Conservation (phyloP, 2,888 invertebrate species). For the Meteorus colon region DNA sequence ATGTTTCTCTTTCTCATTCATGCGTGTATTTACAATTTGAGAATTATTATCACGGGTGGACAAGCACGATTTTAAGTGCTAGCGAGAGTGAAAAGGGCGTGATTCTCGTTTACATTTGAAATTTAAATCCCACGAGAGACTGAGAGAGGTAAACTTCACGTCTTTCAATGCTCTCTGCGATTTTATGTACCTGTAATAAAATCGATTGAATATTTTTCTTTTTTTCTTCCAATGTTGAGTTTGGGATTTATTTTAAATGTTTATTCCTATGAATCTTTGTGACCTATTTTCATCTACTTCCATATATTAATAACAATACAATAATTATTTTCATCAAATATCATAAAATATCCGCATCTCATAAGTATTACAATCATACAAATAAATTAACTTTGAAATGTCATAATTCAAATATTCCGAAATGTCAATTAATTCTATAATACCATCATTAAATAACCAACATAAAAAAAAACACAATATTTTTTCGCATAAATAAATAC, state of each 20-base stretch:
- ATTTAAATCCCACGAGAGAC: slow-evolving; percentile 30
- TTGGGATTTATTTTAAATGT: not conserved
- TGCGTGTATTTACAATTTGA: slow-evolving; percentile 22
- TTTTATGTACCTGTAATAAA: not conserved
- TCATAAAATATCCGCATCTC: no score
- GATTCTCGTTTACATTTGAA: slow-evolving; percentile 29
- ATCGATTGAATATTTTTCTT: slow-evolving; percentile 12
- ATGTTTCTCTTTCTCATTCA: slow-evolving; percentile 30
- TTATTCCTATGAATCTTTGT: no score
- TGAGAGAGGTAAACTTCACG: not conserved
- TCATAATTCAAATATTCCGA: no score
- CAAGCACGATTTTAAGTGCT: slow-evolving; percentile 11
- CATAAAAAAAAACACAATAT: no score
- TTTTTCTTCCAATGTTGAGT: not conserved
- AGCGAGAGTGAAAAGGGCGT: slow-evolving; percentile 15
- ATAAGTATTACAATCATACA: no score
- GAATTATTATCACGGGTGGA: slow-evolving; percentile 21
- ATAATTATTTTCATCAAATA: no score
- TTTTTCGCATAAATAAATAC: not conserved
- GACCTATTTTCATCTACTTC: no score
- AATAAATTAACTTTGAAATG: no score
- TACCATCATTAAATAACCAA: no score
- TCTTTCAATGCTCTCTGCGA: not conserved
- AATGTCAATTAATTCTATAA: no score
- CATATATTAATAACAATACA: no score